These are phyloP conservation scores for Diplosoma virens DNA, from an alignment of 23 tunicate species.

Conservation along the genomic window DNA sequence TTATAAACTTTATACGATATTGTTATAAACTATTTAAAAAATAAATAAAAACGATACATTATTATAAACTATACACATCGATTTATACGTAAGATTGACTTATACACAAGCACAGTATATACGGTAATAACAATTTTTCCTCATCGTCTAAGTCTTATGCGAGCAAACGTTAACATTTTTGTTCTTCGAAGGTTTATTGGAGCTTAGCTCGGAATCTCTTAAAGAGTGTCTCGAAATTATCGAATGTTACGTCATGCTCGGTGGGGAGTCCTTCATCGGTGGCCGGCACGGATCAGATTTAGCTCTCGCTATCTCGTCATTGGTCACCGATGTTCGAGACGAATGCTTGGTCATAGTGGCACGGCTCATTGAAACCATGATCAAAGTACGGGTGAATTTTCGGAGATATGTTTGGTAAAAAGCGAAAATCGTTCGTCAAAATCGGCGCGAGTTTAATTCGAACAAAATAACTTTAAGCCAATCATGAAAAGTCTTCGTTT, in stretches of 20 bases:
- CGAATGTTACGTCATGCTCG: conserved; percentile 54
- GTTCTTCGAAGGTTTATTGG: conserved; percentile 68
- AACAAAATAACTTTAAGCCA: neutral
- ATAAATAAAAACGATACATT: no score
- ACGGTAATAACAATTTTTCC: no score
- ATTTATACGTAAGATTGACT: no score
- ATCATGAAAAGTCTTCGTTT: no score
- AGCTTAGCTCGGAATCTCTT: conserved; percentile 71
- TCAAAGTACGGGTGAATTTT: conserved; percentile 13
- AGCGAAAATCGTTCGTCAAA: neutral
- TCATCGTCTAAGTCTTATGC: no score
- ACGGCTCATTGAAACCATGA: conserved; percentile 31
- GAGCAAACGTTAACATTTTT: no score
- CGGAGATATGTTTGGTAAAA: neutral
- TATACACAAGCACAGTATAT: no score
- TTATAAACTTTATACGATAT: no score
- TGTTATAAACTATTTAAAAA: no score
- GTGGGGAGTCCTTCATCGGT: conserved; percentile 26
- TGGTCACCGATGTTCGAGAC: conserved; percentile 70
- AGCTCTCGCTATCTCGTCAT: conserved; percentile 29
- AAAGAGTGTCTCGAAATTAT: conserved; percentile 56
- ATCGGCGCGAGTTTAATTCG: neutral
- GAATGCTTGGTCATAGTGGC: conserved; percentile 59
- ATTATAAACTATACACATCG: no score
- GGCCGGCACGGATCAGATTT: conserved; percentile 38